Percentiles rank a stretch among this genome's conserved stretches.
phyloP scores from a whole-genome alignment of 1,140 invertebrate genomes.

The Limonius californicus region DNA sequence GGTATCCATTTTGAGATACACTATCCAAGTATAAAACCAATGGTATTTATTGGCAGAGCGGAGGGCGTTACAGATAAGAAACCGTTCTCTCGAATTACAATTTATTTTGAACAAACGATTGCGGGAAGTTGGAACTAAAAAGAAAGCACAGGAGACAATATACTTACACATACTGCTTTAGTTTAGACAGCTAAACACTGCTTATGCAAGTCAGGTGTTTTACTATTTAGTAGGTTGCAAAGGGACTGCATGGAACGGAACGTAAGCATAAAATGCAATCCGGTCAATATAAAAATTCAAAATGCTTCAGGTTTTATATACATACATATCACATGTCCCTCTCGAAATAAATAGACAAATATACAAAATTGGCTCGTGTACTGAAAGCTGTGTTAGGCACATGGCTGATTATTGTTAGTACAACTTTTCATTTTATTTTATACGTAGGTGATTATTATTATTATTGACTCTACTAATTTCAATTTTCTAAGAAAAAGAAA shows the following conservation, averaged over 20 bases:
- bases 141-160: background rate
- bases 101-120: too few species aligned
- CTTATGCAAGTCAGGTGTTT: conserved; percentile 16
- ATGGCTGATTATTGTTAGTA: background rate
- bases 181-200: conserved; percentile 10
- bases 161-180: background rate
- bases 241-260: background rate
- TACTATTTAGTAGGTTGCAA: conserved; percentile 4
- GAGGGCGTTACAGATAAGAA: too few species aligned
- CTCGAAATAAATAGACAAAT: conserved; percentile 22
- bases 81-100: too few species aligned
- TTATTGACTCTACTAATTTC: background rate
- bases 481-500: background rate
- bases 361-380: background rate
- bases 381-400: background rate
- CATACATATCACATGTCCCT: conserved; percentile 43
- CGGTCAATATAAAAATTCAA: conserved; percentile 39
- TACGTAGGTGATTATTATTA: background rate
- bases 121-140: conserved; percentile 2
- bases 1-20: background rate
- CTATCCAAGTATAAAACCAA: conserved; percentile 1
- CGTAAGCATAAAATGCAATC: conserved; percentile 32
- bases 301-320: conserved; percentile 41
- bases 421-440: background rate
- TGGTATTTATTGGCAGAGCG: too few species aligned